A percentile compares a stretch with the other conserved stretches of the same genome.
These are phyloP conservation scores for Monochamus alternatus DNA, from an alignment of 2,888 invertebrate genomes.

Conservation along the genomic window DNA sequence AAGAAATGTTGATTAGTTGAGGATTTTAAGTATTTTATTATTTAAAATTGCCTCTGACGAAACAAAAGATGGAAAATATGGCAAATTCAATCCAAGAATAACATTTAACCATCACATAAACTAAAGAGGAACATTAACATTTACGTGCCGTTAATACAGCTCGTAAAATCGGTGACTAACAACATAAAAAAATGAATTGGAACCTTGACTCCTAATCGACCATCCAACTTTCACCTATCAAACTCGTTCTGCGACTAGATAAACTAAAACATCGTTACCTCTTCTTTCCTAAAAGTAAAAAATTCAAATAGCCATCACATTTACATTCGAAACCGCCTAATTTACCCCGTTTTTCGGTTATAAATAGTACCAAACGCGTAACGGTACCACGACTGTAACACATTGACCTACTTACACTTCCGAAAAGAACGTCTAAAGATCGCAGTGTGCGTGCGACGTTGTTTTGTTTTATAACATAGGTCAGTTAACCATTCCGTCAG, in stretches of 20 bases:
- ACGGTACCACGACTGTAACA: constrained; percentile 17
- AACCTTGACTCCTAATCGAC: constrained; percentile 16
- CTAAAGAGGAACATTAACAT: not conserved
- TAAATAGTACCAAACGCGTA: constrained; percentile 1
- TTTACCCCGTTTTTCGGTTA: not conserved
- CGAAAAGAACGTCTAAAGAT: constrained; percentile 26
- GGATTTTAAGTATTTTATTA: too few relatives aligned
- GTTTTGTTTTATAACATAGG: constrained; percentile 23
- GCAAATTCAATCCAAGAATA: too few relatives aligned
- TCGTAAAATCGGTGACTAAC: constrained; percentile 18
- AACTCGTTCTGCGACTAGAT: too few relatives aligned
- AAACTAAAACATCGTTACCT: too few relatives aligned
- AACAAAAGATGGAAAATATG: too few relatives aligned
- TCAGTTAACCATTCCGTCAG: constrained; percentile 33
- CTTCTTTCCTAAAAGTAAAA: too few relatives aligned
- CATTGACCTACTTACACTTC: constrained; percentile 34
- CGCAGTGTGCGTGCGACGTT: not conserved
- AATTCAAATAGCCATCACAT: too few relatives aligned
- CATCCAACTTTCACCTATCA: constrained; percentile 16
- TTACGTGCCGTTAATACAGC: not conserved
- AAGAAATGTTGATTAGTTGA: too few relatives aligned
- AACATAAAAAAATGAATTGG: not conserved
- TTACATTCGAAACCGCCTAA: not conserved
- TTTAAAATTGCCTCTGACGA: too few relatives aligned
- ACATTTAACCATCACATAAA: too few relatives aligned